These are phyloP conservation scores for Ochropleura plecta DNA, from an alignment of 2,888 invertebrate species.

Conservation along the genomic window DNA sequence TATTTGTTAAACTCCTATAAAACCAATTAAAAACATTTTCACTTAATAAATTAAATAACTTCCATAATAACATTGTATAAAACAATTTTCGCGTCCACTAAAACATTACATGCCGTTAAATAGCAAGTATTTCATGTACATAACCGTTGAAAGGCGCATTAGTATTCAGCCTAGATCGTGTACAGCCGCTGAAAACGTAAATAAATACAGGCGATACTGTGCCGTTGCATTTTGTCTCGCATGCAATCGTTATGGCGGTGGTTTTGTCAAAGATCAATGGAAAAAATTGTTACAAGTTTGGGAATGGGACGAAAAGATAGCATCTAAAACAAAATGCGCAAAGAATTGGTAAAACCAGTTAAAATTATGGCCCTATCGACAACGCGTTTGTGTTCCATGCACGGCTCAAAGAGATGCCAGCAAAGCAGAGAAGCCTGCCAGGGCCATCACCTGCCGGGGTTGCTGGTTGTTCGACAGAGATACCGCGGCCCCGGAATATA, in stretches of 20 bases:
- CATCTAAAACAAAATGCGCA: neutral
- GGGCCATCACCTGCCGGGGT: no score
- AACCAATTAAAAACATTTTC: neutral
- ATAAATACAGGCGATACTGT: constrained; percentile 59
- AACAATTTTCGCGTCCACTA: constrained; percentile 31
- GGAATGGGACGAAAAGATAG: neutral
- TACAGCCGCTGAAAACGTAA: constrained; percentile 61
- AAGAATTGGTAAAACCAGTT: no score
- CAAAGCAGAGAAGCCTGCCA: no score
- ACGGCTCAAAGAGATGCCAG: no score
- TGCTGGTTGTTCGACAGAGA: no score
- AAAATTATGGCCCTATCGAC: no score
- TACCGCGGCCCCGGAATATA: no score
- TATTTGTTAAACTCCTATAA: neutral
- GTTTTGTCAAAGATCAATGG: constrained; percentile 53
- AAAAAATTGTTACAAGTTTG: neutral
- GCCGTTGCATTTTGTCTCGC: constrained; percentile 64
- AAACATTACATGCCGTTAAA: constrained; percentile 53
- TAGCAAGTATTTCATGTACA: constrained; percentile 50
- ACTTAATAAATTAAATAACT: neutral
- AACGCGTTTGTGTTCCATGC: no score
- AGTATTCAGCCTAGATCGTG: constrained; percentile 66
- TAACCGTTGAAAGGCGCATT: constrained; percentile 61
- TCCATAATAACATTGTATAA: neutral
- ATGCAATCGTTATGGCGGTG: constrained; percentile 66